Conservation (phyloP, 1,140 invertebrate genomes). For the Frieseomelitta varia region DNA sequence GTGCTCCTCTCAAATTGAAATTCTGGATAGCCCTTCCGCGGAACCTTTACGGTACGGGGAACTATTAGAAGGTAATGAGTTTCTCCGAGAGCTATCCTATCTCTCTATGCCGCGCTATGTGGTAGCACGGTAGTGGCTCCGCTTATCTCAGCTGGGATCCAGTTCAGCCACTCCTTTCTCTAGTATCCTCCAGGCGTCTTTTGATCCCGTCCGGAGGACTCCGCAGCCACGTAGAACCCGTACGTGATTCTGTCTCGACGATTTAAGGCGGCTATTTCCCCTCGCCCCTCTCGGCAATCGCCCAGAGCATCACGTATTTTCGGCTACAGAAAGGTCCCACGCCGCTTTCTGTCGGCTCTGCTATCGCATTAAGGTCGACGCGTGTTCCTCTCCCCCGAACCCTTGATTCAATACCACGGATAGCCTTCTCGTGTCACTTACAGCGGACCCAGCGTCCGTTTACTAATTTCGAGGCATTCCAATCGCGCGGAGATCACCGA, state of each 20-base stretch:
- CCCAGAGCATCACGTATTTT: slow-evolving; percentile 45
- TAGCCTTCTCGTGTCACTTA: slow-evolving; percentile 60
- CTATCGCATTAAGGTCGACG: not conserved
- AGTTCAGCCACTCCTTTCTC: slow-evolving; percentile 72
- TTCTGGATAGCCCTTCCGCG: slow-evolving; percentile 64
- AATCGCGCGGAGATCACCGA: slow-evolving; percentile 11
- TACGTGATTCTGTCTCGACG: slow-evolving; percentile 29
- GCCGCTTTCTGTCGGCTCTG: slow-evolving; percentile 31
- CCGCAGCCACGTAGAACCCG: slow-evolving; percentile 39
- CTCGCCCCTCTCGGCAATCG: slow-evolving; percentile 11
- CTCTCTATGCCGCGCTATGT: slow-evolving; percentile 50
- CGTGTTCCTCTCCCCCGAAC: not conserved
- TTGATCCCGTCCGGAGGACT: slow-evolving; percentile 69
- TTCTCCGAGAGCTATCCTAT: slow-evolving; percentile 63
- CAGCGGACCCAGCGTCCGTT: slow-evolving; percentile 14
- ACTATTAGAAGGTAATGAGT: slow-evolving; percentile 77
- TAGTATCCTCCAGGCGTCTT: slow-evolving; percentile 72
- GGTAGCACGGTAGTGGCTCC: slow-evolving; percentile 73
- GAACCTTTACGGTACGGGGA: slow-evolving; percentile 67
- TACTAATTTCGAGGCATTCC: slow-evolving; percentile 62
- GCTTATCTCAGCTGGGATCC: slow-evolving; percentile 71
- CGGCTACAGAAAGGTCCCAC: slow-evolving; percentile 46
- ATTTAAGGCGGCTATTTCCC: slow-evolving; percentile 48
- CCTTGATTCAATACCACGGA: slow-evolving; percentile 46
- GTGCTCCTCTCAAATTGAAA: slow-evolving; percentile 71